A percentile compares a stretch with the other conserved stretches of the same genome.
phyloP scores from a whole-genome alignment of 2,797 vertebrate genomes.

The Sebastes wilsoni region DNA sequence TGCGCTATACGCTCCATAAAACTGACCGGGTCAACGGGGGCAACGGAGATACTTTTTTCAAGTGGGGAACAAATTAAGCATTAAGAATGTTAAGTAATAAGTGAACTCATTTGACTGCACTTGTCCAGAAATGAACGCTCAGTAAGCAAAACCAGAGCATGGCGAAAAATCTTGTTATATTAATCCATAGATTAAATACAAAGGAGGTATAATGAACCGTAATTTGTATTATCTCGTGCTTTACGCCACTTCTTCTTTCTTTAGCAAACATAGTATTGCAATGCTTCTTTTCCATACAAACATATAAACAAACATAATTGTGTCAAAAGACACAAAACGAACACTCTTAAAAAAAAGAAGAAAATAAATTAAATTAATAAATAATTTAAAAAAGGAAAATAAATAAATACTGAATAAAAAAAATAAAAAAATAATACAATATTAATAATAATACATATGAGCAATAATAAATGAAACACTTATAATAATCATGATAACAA shows the following conservation, averaged over 20 bases:
- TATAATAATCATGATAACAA: too few species aligned
- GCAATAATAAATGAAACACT: too few species aligned
- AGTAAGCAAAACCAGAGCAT: background rate
- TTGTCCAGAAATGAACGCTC: background rate
- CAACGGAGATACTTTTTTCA: background rate
- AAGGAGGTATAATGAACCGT: background rate
- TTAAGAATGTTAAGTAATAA: background rate
- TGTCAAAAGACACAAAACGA: background rate
- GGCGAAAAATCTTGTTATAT: background rate
- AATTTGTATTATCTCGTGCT: background rate
- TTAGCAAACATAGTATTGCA: background rate
- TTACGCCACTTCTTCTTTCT: background rate
- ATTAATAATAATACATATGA: too few species aligned
- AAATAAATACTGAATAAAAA: too few species aligned
- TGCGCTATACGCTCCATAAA: constrained; percentile 4
- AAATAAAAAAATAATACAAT: background rate
- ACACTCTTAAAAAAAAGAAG: too few species aligned
- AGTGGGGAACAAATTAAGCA: background rate
- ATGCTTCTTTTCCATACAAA: too few species aligned
- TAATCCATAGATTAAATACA: background rate
- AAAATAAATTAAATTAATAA: too few species aligned
- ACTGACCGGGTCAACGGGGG: constrained; percentile 17
- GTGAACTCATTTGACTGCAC: background rate
- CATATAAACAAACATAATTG: too few species aligned
- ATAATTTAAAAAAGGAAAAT: too few species aligned